Percentiles rank a stretch among this genome's conserved stretches.
Evolutionary conservation across 2,888 invertebrate genomes (phyloP).

Genomic region (Agonopterix heracliana): DNA sequence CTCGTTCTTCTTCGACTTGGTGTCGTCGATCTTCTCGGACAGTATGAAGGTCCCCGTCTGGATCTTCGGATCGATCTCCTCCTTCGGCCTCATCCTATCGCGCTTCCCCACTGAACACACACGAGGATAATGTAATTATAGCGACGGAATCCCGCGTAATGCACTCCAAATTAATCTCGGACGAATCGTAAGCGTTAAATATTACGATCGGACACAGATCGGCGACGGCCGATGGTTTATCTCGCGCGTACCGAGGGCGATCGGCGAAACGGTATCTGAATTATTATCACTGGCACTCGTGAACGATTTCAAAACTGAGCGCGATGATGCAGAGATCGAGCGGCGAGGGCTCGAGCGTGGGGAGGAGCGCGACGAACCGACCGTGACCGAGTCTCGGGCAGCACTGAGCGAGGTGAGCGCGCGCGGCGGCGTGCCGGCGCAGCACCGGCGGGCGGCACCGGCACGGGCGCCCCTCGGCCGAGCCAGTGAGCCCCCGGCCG

Average conservation of each 20-base stretch:
- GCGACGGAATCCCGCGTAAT: slow-evolving; percentile 41
- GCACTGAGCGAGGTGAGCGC: slow-evolving; percentile 26
- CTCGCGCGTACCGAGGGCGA: slow-evolving; percentile 45
- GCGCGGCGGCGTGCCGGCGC: slow-evolving; percentile 20
- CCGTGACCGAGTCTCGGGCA: slow-evolving; percentile 24
- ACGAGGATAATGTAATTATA: slow-evolving; percentile 41
- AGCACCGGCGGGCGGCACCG: slow-evolving; percentile 43
- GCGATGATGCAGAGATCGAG: slow-evolving; percentile 33
- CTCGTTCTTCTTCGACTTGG: slow-evolving; percentile 63
- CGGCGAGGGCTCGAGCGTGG: slow-evolving; percentile 10
- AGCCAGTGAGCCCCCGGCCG: slow-evolving; percentile 15
- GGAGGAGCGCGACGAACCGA: slow-evolving; percentile 16
- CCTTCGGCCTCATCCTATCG: slow-evolving; percentile 70
- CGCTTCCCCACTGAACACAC: slow-evolving; percentile 32
- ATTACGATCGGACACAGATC: slow-evolving; percentile 48
- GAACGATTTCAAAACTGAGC: slow-evolving; percentile 41
- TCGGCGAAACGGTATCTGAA: slow-evolving; percentile 53
- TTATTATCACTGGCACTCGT: slow-evolving; percentile 58
- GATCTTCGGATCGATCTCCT: slow-evolving; percentile 54
- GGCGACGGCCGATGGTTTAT: slow-evolving; percentile 38
- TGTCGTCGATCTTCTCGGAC: slow-evolving; percentile 74
- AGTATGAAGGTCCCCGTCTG: slow-evolving; percentile 74
- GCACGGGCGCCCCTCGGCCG: slow-evolving; percentile 20
- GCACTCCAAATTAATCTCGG: slow-evolving; percentile 47
- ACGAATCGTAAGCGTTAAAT: slow-evolving; percentile 41